These are phyloP conservation scores for Mythimna vitellina DNA, from an alignment of 2,888 invertebrate genomes.

Conservation along the genomic window DNA sequence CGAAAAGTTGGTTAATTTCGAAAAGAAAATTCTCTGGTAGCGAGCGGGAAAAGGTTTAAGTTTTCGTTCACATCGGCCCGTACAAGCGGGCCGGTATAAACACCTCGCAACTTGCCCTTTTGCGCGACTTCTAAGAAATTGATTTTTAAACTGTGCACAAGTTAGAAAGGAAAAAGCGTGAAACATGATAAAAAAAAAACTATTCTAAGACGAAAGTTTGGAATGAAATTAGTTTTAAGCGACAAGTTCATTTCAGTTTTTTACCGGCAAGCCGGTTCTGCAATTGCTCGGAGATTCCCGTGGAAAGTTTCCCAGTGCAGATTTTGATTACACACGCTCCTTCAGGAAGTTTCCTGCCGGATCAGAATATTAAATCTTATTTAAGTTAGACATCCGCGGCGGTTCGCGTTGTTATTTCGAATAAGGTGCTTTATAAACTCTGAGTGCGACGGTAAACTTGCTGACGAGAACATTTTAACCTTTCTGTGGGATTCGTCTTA, in stretches of 20 bases:
- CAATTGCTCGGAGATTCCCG: constrained; percentile 86
- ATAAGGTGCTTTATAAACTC: constrained; percentile 88
- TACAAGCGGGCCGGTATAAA: constrained; percentile 77
- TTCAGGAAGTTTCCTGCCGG: constrained; percentile 87
- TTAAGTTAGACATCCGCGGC: constrained; percentile 89
- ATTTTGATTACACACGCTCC: constrained; percentile 91
- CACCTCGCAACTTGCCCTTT: constrained; percentile 85
- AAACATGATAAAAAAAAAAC: constrained; percentile 83
- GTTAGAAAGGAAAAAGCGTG: constrained; percentile 78
- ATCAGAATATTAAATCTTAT: constrained; percentile 91
- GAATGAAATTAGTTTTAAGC: constrained; percentile 90
- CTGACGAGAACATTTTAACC: constrained; percentile 79
- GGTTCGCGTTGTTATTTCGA: constrained; percentile 89
- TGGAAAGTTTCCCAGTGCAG: constrained; percentile 86
- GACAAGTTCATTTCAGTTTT: constrained; percentile 90
- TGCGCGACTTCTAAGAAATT: constrained; percentile 83
- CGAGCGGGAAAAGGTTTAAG: constrained; percentile 74
- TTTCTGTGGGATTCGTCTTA: constrained; percentile 73
- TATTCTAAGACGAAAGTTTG: constrained; percentile 87
- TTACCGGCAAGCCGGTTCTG: constrained; percentile 84
- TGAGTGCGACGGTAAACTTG: constrained; percentile 75
- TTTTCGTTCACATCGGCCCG: constrained; percentile 78
- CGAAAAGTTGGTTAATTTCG: constrained; percentile 82
- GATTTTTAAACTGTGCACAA: constrained; percentile 89
- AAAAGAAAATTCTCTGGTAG: constrained; percentile 77